Evolutionary conservation across 2,113 vertebrate genomes (phyloP).

Genomic region (Odocoileus virginianus): DNA sequence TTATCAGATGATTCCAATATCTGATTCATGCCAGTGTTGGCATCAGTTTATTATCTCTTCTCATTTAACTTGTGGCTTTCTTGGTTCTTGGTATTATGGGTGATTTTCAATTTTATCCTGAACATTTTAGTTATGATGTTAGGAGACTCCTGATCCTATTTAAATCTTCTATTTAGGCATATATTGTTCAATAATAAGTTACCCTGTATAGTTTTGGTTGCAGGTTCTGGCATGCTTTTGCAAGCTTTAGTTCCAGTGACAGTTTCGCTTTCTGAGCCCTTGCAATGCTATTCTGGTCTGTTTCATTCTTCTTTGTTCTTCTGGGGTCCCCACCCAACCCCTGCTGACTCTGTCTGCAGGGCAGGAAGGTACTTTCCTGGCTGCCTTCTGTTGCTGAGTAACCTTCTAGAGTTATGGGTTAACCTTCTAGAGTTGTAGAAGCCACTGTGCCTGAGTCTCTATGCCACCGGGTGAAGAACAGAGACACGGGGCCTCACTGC

Average conservation of each 20-base stretch:
- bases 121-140: not conserved
- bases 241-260: not conserved
- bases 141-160: not conserved
- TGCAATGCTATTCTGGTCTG: not conserved
- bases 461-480: not conserved
- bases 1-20: not conserved
- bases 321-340: not conserved
- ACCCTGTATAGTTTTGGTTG: not conserved
- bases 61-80: not conserved
- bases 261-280: not conserved
- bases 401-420: not conserved
- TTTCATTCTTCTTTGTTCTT: not conserved
- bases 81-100: not conserved
- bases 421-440: not conserved
- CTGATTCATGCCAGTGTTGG: not conserved
- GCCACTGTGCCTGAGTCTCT: not conserved
- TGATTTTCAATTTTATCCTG: not conserved
- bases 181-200: not conserved
- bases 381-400: slow-evolving; percentile 17
- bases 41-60: not conserved
- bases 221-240: not conserved
- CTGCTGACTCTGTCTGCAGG: not conserved
- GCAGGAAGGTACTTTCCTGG: not conserved
- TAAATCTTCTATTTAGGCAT: not conserved
- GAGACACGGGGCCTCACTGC: not conserved